phyloP scores from a whole-genome alignment of 2,113 vertebrate genomes.

The Odocoileus hemionus region DNA sequence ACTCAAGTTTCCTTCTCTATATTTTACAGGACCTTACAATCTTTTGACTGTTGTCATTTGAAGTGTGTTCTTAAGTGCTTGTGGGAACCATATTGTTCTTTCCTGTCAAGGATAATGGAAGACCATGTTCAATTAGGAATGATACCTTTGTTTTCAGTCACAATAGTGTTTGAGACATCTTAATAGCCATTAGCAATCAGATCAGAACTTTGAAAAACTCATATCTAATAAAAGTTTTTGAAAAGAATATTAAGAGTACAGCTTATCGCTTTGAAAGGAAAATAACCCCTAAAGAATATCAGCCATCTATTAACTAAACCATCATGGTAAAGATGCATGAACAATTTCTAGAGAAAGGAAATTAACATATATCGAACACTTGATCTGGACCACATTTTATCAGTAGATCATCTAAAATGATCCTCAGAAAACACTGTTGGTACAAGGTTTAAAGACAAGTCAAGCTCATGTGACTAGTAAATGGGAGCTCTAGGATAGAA shows the following conservation, averaged over 20 bases:
- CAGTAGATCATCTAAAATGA: background rate
- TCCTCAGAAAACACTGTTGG: background rate
- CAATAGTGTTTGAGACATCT: background rate
- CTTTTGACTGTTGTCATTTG: background rate
- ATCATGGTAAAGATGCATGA: background rate
- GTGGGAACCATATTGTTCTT: background rate
- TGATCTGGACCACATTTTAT: background rate
- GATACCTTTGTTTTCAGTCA: background rate
- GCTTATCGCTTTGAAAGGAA: conserved; percentile 10
- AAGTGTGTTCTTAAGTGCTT: conserved; percentile 1
- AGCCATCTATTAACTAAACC: background rate
- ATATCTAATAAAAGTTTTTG: background rate
- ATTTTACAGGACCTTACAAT: background rate
- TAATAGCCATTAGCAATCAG: background rate
- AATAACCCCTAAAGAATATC: background rate
- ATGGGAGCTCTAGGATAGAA: background rate
- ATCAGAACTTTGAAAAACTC: conserved; percentile 15
- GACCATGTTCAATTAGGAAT: background rate
- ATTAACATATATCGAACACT: background rate
- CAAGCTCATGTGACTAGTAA: background rate
- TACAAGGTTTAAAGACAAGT: background rate
- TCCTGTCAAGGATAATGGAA: conserved; percentile 12
- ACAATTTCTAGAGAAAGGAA: background rate
- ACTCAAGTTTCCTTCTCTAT: background rate
- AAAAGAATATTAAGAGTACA: background rate